Base-by-base conservation (phyloP, 2,113 vertebrate species). In the Aleadryas rufinucha region DNA sequence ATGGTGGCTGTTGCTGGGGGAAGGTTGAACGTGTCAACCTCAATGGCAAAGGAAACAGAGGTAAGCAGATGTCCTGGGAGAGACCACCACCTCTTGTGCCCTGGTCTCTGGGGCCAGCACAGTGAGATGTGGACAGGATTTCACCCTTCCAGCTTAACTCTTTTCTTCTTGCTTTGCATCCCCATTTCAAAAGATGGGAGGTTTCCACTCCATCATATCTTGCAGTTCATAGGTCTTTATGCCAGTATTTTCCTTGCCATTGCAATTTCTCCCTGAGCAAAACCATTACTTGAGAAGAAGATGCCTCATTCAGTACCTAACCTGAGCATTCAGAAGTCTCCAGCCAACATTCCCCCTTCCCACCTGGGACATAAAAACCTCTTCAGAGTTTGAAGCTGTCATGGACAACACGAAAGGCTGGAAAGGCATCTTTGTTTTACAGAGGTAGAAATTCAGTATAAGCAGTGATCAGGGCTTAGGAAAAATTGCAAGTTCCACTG, bases 381-480 rank as follows among this genome's bases (percentile, higher is more conserved):
- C 47, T 66, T 52, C 20, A 20, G 56, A 66, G 24, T 76, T 39
- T 42, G 84, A 86, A 70, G 57, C 31, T 76, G 33, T 42, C 63
- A 44, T 0, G 0, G 70, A 27, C 66, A 69, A 4, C 27, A 11
- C 0, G 1, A 41, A 90, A 45, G 42, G 53, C 37, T 90, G 41
- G 70, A 72, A 93, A 69, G 2, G 15, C 30, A 69, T 84, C 65
- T 84, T 60, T 56, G 26, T 87, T 92, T 87, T 64, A 41, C 11
- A 31, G 53, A 72, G 47, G 30, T 20, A 70, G 66, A 68, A 91
- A 76, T 66, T 63, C 33, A 44, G 7, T 72, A 42, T 63, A 52
- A 77, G 33, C 33, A 59, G 33, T 3, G 0, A 53, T 56, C 28
- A 23, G 28, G 50, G n/a, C 50, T 76, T 87, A 80, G 52, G 61